Base-by-base conservation (phyloP, 2,888 invertebrate species). In the Amaurobius ferox region DNA sequence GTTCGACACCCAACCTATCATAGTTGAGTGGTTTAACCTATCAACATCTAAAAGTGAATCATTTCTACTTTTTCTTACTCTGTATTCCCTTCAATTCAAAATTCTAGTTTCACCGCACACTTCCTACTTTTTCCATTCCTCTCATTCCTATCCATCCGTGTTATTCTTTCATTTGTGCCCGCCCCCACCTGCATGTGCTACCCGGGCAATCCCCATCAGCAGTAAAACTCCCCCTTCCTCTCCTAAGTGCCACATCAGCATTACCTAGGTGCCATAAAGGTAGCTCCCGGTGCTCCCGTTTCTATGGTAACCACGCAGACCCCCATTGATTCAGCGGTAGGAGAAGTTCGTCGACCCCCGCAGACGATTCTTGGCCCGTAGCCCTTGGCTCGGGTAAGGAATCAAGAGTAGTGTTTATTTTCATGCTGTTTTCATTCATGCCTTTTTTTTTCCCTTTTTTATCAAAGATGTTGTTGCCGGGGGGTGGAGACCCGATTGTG, bases 201-300 rank as follows among this genome's bases (percentile, higher is more conserved):
- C 55, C 55, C 55, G 55, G 55, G 55, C 55, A 76, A 81, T 81
- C 81, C 76, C 81, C 81, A 81, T 74, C 81, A 81, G 81, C 76
- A 81, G 74, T 81, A 81, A 81, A 81, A 81, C 67, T 81, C 74
- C 16, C 44, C 44, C 74, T 16, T 16, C 44, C 80, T 70, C 81
- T 71, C 16, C 76, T 81, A 81, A 81, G 81, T 81, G 81, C 81
- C 76, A 76, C 81, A 81, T 81, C 81, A 81, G 81, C 81, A 81
- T 55, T 23, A 23, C 76, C 81, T 81, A 81, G 81, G 81, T 81
- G 64, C 81, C 74, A 71, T 81, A 81, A 81, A 81, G 81, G 81
- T 81, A 81, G 81, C 85, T 85, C 85, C 77, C 77, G 85, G 85
- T 85, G 85, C 72, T 85, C 32, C 66, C 77, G 85, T 85, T 66